Base-by-base conservation (phyloP, 2,113 vertebrate genomes). In the Athene noctua region DNA sequence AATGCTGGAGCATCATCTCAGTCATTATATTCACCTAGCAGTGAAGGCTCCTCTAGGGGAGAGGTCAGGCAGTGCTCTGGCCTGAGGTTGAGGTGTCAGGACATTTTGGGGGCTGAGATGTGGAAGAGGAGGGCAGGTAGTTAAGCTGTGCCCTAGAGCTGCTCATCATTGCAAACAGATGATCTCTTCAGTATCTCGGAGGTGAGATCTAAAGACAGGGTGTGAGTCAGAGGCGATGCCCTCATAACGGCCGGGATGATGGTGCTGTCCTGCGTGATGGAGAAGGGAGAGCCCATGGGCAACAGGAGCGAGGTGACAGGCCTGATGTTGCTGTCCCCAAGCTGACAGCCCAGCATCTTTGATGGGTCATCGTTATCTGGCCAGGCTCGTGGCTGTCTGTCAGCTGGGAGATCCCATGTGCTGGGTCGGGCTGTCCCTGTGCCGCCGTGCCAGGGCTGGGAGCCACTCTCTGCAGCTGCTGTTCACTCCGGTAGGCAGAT, bases 41-140 rank as follows among this genome's bases (percentile, higher is more conserved):
- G 98, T 96, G 99, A 98, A 92, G 99, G 98, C 93, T 99, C 97
- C 38, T 98, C 97, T 4, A 98, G 97, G 98, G 98, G 97, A 98
- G 98, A 98, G 97, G 98, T 98, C 92, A 23, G 25, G 52, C 59
- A 81, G 19, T 0, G 1, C 51, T 90, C 11, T 2, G 7, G 16
- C 21, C 54, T 1, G 2, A 55, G 25, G 21, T 18, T 2, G 0
- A 1, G 2, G 0, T 49, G 21, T 0, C 51, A 16, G 47, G 30
- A 13, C 5, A 1, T 40, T 46, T n/a, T 21, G 25, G 32, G 22
- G 20, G 6, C 32, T 66, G 42, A 42, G 55, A 47, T 63, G 44
- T 8, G 25, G 57, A 52, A 30, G 59, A 59, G 14, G 25, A 71
- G 68, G 25, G 5, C n/a, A 52, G 68, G 10, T 3, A 34, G 81